phyloP scores from a whole-genome alignment of 2,113 vertebrate genomes.

The Peromyscus californicus region DNA sequence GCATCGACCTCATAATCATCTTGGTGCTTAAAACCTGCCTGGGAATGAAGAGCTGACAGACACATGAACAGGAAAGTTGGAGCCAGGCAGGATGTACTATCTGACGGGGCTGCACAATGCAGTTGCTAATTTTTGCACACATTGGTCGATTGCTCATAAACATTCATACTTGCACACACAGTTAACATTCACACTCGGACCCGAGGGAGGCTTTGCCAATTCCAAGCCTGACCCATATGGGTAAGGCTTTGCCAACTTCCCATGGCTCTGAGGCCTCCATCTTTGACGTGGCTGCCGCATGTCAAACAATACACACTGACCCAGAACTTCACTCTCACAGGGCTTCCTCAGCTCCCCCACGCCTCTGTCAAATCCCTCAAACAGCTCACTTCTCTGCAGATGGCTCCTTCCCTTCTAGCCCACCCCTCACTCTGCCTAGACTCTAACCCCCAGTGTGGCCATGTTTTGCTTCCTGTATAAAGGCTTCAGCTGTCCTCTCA shows the following conservation, averaged over 20 bases:
- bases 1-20: too few relatives aligned
- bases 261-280: background rate
- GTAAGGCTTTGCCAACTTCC: background rate
- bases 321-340: background rate
- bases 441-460: background rate
- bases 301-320: background rate
- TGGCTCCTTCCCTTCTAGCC: background rate
- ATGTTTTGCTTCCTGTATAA: background rate
- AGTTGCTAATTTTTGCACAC: background rate
- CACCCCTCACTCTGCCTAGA: background rate
- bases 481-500: background rate
- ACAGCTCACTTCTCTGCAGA: background rate
- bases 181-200: background rate
- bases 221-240: background rate
- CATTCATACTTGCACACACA: background rate
- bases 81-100: too few relatives aligned
- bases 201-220: background rate
- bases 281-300: background rate
- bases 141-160: background rate
- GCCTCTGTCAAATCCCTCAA: background rate
- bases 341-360: background rate
- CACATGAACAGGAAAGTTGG: background rate
- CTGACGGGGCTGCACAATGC: background rate
- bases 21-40: background rate
- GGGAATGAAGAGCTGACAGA: background rate